A percentile compares a stretch with the other conserved stretches of the same genome.
Evolutionary conservation across 64 coral and sea anemone genomes (phyloP).

Genomic region (Montipora foliosa): DNA sequence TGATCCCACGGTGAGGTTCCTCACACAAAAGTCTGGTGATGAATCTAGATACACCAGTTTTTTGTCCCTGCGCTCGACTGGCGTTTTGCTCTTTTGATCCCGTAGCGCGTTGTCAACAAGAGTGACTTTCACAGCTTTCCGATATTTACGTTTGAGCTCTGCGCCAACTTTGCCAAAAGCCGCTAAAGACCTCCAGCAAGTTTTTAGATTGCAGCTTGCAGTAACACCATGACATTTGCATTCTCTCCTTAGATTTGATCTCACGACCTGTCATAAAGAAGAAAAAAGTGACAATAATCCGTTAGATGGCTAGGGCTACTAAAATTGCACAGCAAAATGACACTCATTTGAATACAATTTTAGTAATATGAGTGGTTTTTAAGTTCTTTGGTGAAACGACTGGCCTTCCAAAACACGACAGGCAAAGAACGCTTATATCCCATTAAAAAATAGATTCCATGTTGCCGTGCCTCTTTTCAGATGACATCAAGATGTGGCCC

Average conservation of each 20-base stretch:
- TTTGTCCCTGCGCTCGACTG: constrained; percentile 39
- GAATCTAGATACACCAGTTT: constrained; percentile 59
- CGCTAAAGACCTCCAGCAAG: constrained; percentile 65
- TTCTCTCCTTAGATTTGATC: constrained; percentile 37
- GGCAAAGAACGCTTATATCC: too few species aligned
- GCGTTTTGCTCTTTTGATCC: background rate
- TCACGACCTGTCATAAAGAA: constrained; percentile 57
- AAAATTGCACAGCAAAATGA: too few species aligned
- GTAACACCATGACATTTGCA: constrained; percentile 85
- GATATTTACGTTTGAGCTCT: constrained; percentile 77
- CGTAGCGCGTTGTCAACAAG: constrained; percentile 29
- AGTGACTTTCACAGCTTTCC: constrained; percentile 39
- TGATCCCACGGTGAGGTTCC: constrained; percentile 25
- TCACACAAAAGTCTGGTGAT: constrained; percentile 63
- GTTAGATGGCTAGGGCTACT: background rate
- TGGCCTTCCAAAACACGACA: too few species aligned
- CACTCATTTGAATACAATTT: too few species aligned
- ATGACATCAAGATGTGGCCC: too few species aligned
- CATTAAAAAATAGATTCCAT: too few species aligned
- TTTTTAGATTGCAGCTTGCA: constrained; percentile 51
- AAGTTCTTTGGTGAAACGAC: too few species aligned
- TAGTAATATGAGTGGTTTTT: too few species aligned
- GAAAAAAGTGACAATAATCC: background rate
- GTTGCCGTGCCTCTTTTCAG: too few species aligned
- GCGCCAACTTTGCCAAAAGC: constrained; percentile 64